Evolutionary conservation across 2,888 invertebrate genomes (phyloP), one percentile per base, ranked within the genome.

Genomic region (Iselma pallidipennis): DNA sequence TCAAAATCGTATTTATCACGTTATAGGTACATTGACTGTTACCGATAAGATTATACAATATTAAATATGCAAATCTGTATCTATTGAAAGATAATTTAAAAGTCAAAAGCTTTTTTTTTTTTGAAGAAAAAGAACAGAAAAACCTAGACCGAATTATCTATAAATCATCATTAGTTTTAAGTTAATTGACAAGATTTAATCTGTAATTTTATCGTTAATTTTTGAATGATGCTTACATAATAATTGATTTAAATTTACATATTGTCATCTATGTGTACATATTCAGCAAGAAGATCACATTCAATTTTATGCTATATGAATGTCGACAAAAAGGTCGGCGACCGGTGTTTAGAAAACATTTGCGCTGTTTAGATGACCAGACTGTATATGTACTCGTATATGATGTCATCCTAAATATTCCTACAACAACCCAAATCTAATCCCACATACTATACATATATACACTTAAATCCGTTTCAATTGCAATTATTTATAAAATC

Each of bases 261-360:
- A 59, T 59, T 59, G 63, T 29, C 52, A 49, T 58, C 50, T 53
- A 42, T 63, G 58, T 55, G 45, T 31, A 53, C 55, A 57, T 60
- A 31, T 57, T 63, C 49, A 45, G 60, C 51, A 57, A 57, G n/a
- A 63, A 63, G 55, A 63, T 59, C 63, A 57, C 48, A 63, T 57
- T 61, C 56, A 63, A 59, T 63, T 67, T 67, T 64, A 66, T 64
- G 49, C 52, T 52, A 54, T 59, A 64, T 51, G 62, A 66, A 66
- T 68, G 62, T 68, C 66, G 64, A 66, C n/a, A 61, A 64, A 54
- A 56, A 68, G 66, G 57, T 66, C 64, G 59, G 29, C 56, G 66
- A 58, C 67, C 62, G 55, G 50, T n/a, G 2, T 14, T 54, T 49
- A 55, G 45, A 59, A 61, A 63, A 51, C 59, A 50, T 49, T 61